Evolutionary conservation across 1,140 invertebrate species (phyloP).

Genomic region (Tenebrio molitor): DNA sequence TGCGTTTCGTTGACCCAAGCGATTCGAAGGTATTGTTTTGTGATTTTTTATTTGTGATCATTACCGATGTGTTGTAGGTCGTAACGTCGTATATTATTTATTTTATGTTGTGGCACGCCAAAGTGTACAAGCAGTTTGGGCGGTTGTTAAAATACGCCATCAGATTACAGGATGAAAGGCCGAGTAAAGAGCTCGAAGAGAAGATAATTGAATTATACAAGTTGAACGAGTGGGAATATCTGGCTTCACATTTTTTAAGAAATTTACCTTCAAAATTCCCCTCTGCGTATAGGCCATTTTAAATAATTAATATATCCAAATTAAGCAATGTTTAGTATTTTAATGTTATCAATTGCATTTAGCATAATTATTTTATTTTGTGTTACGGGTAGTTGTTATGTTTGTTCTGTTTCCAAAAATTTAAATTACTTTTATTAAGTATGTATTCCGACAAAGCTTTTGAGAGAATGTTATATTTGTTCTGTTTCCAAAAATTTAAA

Average conservation of each 20-base stretch:
- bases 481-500: slow-evolving; percentile 10
- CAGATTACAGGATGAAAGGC: slow-evolving; percentile 86
- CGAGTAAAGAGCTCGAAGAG: slow-evolving; percentile 80
- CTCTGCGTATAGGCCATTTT: slow-evolving; percentile 68
- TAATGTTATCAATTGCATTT: slow-evolving; percentile 2
- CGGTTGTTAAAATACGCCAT: slow-evolving; percentile 82
- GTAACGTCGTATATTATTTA: slow-evolving; percentile 72
- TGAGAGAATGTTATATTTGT: slow-evolving; percentile 20
- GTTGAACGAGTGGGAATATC: slow-evolving; percentile 79
- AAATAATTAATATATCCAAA: slow-evolving; percentile 42
- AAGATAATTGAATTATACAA: slow-evolving; percentile 77
- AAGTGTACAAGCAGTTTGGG: slow-evolving; percentile 83
- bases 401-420: slow-evolving; percentile 17
- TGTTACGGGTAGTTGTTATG: slow-evolving; percentile 33
- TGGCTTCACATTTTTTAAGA: slow-evolving; percentile 70
- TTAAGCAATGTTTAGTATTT: slow-evolving; percentile 14
- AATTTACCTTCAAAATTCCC: slow-evolving; percentile 77
- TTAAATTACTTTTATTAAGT: neutral
- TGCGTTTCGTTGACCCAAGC: slow-evolving; percentile 83
- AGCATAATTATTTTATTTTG: slow-evolving; percentile 4
- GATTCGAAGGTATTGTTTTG: slow-evolving; percentile 79
- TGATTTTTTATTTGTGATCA: neutral
- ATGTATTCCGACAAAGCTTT: neutral
- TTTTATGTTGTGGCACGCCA: slow-evolving; percentile 86
- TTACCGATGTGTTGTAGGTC: slow-evolving; percentile 51